Percentiles rank a stretch among this genome's conserved stretches.
phyloP scores from a whole-genome alignment of 2,113 vertebrate species.

The Oreotragus oreotragus region DNA sequence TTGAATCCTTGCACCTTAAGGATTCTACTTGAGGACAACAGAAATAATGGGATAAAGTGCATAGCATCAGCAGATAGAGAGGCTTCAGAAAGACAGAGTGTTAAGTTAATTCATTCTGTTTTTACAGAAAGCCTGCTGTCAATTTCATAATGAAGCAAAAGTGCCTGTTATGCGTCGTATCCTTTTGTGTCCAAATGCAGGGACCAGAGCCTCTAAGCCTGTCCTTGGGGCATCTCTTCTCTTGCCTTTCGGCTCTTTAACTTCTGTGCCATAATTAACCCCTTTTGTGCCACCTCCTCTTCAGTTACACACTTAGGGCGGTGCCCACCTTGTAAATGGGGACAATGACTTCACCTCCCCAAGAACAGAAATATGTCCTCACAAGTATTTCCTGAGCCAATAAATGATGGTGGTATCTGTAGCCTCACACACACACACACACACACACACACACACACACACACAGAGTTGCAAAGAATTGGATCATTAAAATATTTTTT shows the following conservation, averaged over 20 bases:
- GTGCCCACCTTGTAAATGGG: background rate
- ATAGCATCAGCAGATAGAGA: rapidly evolving
- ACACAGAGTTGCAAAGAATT: background rate
- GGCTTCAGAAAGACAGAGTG: background rate
- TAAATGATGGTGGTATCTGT: background rate
- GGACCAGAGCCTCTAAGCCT: background rate
- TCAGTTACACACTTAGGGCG: rapidly evolving
- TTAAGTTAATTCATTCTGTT: background rate
- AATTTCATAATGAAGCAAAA: background rate
- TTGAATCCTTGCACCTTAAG: background rate
- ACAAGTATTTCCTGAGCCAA: background rate
- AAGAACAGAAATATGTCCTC: background rate
- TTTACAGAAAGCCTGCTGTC: background rate
- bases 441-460: background rate
- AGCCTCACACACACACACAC: background rate
- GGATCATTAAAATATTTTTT: slow-evolving; percentile 1
- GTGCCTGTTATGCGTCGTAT: background rate
- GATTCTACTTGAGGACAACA: background rate
- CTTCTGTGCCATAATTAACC: background rate
- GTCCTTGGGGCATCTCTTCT: background rate
- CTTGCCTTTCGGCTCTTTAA: background rate
- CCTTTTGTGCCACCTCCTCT: background rate
- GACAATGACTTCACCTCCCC: background rate
- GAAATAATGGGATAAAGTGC: background rate
- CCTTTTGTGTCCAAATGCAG: background rate